Percentiles rank a stretch among this genome's conserved stretches.
phyloP scores from a whole-genome alignment of 1,140 invertebrate species.

The Nomia melanderi region DNA sequence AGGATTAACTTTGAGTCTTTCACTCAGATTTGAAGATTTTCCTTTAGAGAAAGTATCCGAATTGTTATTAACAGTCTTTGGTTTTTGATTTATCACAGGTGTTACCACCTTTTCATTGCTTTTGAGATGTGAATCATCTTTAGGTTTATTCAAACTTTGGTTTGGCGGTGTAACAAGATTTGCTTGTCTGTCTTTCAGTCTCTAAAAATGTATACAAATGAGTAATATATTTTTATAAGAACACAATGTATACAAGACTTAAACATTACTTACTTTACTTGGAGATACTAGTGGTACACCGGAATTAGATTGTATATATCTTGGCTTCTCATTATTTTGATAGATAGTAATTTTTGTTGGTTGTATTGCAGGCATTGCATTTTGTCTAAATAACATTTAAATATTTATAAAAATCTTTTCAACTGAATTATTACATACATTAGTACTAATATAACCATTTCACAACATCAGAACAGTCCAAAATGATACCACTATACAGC shows the following conservation, averaged over 20 bases:
- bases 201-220: constrained; percentile 46
- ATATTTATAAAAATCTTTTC: background rate
- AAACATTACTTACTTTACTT: constrained; percentile 45
- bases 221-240: background rate
- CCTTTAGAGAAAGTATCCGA: constrained; percentile 19
- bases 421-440: background rate
- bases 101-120: constrained; percentile 17
- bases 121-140: background rate
- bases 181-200: constrained; percentile 49
- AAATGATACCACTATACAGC: no score
- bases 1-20: constrained; percentile 46
- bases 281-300: constrained; percentile 23
- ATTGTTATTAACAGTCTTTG: constrained; percentile 52
- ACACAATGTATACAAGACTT: background rate
- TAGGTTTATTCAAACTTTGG: constrained; percentile 52
- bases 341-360: constrained; percentile 18
- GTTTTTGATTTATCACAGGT: constrained; percentile 53
- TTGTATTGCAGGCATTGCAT: background rate
- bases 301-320: constrained; percentile 21
- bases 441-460: background rate
- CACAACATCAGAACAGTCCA: no score
- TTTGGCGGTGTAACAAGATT: constrained; percentile 26
- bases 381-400: constrained; percentile 10
- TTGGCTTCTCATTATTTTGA: constrained; percentile 27
- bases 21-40: constrained; percentile 37